Percentiles rank a stretch among this genome's conserved stretches.
Evolutionary conservation across 92 coral and sea anemone species (phyloP).

Genomic region (Palythoa caribaeorum): DNA sequence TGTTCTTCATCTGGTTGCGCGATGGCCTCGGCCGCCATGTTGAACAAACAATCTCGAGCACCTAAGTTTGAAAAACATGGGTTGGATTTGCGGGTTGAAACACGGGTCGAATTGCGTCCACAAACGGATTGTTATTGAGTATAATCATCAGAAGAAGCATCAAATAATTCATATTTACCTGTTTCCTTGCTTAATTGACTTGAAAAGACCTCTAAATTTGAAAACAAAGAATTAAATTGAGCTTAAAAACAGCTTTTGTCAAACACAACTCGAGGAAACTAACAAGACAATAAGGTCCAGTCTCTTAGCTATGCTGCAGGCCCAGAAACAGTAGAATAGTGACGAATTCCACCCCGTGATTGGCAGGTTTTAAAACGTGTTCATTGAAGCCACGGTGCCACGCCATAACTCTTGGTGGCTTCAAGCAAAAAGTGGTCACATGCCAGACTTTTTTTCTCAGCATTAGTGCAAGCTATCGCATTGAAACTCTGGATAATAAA

Average conservation of each 20-base stretch:
- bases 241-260: neutral
- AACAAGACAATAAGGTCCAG: constrained; percentile 23
- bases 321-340: too few species aligned
- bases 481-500: neutral
- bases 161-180: constrained; percentile 27
- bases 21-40: constrained; percentile 9
- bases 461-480: neutral
- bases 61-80: constrained; percentile 16
- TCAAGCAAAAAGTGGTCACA: too few species aligned
- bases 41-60: neutral
- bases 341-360: constrained; percentile 17
- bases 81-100: too few species aligned
- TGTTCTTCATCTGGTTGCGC: neutral
- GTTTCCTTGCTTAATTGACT: constrained; percentile 13
- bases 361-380: constrained; percentile 14
- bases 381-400: constrained; percentile 12
- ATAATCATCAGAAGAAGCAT: neutral
- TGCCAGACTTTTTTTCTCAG: neutral
- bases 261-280: constrained; percentile 7
- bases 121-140: neutral
- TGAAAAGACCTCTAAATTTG: neutral
- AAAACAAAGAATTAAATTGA: neutral
- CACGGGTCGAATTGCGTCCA: neutral
- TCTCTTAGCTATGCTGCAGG: constrained; percentile 44
- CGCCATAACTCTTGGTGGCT: too few species aligned